These are phyloP conservation scores for Syndactyla subalaris DNA, from an alignment of 2,797 vertebrate genomes.

Conservation along the genomic window DNA sequence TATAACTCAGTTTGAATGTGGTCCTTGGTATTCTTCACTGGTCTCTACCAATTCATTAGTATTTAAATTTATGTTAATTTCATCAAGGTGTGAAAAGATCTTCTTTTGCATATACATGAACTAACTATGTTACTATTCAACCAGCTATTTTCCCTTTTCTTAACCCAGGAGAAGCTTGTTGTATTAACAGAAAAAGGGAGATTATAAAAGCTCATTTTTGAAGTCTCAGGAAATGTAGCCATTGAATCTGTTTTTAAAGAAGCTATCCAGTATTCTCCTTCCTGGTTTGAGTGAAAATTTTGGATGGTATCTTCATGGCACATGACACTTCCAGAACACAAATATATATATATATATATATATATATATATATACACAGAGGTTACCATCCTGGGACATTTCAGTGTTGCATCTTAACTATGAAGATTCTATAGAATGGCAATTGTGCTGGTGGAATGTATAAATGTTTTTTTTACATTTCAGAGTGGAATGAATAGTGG, in stretches of 20 bases:
- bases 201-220: background rate
- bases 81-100: conserved; percentile 80
- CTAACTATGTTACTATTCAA: conserved; percentile 74
- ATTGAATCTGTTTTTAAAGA: background rate
- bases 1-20: conserved; percentile 22
- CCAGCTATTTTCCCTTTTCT: background rate
- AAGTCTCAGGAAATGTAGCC: background rate
- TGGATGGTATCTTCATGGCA: background rate
- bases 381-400: background rate
- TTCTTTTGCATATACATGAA: conserved; percentile 81
- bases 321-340: background rate
- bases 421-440: background rate
- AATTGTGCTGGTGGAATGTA: background rate
- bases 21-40: conserved; percentile 67
- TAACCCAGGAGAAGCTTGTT: conserved; percentile 44
- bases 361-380: background rate
- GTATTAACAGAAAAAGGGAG: conserved; percentile 41
- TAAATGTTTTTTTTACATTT: background rate
- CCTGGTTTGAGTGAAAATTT: background rate
- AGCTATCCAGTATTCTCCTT: background rate
- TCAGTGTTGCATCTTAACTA: background rate
- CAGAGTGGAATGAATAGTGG: background rate
- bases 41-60: conserved; percentile 71
- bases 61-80: conserved; percentile 84
- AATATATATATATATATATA: no score